Percentiles rank a stretch among this genome's conserved stretches.
phyloP scores from a whole-genome alignment of 2,797 vertebrate species.

The Malurus leucopterus region DNA sequence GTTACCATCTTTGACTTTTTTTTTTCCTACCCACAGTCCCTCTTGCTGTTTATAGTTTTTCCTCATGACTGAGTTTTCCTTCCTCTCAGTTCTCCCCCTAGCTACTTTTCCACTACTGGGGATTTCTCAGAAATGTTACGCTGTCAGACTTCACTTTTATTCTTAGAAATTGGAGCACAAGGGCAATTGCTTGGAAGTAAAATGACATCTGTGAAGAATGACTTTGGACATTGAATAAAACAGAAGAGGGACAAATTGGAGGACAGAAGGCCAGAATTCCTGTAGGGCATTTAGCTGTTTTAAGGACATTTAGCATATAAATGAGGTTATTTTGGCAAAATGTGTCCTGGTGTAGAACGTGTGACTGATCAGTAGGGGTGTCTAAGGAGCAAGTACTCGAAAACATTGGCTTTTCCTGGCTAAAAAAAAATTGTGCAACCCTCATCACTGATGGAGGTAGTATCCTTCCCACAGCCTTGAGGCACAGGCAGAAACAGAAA shows the following conservation, averaged over 20 bases:
- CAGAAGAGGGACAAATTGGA: neutral
- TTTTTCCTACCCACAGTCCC: neutral
- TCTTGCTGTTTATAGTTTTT: neutral
- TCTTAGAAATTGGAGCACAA: slow-evolving; percentile 1
- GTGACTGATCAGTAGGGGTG: neutral
- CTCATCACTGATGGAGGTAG: neutral
- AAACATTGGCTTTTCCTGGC: neutral
- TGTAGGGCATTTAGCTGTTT: neutral
- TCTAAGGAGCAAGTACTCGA: neutral
- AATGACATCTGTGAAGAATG: neutral
- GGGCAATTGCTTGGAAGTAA: neutral
- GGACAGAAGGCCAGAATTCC: neutral
- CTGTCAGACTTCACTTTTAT: neutral
- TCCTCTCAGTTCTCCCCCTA: neutral
- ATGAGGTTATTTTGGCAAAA: neutral
- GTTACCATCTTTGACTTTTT: neutral
- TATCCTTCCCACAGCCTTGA: neutral
- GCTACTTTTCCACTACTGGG: neutral
- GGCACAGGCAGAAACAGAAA: neutral
- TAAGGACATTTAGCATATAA: neutral
- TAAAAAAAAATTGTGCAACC: neutral
- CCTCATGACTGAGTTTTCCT: neutral
- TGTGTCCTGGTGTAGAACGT: neutral
- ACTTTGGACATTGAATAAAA: neutral
- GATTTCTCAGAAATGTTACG: neutral